Conservation (phyloP, 2,888 invertebrate genomes). For the Morpho deidamia region DNA sequence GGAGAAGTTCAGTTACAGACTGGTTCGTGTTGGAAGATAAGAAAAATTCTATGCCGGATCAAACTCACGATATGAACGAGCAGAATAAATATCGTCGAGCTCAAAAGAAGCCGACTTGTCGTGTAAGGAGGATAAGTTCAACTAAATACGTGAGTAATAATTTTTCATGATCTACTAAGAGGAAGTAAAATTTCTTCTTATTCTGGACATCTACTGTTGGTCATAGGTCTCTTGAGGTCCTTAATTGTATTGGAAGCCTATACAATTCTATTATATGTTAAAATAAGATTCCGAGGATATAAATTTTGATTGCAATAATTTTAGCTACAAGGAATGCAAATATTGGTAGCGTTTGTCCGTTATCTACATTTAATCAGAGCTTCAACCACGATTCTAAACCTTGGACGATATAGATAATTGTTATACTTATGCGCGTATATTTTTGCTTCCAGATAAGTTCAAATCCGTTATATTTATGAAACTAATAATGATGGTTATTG, state of each 20-base stretch:
- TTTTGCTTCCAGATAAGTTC: not conserved
- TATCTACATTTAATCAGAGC: conserved; percentile 11
- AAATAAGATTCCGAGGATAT: no score
- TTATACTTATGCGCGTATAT: not conserved
- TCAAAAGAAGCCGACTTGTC: conserved; percentile 54
- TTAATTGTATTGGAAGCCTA: no score
- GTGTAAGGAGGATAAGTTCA: conserved; percentile 66
- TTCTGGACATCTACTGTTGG: no score
- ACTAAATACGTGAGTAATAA: conserved; percentile 68
- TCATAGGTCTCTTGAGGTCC: no score
- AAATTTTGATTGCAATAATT: not conserved
- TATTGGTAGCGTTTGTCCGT: not conserved
- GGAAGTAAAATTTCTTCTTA: no score
- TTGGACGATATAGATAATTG: conserved; percentile 9
- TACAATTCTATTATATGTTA: no score
- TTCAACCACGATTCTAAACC: conserved; percentile 3
- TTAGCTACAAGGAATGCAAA: not conserved
- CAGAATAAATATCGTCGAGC: conserved; percentile 56
- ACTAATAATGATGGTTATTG: no score
- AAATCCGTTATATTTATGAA: no score
- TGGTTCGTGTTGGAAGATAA: conserved; percentile 67
- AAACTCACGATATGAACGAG: conserved; percentile 26
- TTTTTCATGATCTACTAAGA: no score
- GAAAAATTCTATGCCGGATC: conserved; percentile 17
- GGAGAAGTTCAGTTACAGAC: conserved; percentile 68